Evolutionary conservation across 2,797 vertebrate species (phyloP).

Genomic region (Trachops cirrhosus): DNA sequence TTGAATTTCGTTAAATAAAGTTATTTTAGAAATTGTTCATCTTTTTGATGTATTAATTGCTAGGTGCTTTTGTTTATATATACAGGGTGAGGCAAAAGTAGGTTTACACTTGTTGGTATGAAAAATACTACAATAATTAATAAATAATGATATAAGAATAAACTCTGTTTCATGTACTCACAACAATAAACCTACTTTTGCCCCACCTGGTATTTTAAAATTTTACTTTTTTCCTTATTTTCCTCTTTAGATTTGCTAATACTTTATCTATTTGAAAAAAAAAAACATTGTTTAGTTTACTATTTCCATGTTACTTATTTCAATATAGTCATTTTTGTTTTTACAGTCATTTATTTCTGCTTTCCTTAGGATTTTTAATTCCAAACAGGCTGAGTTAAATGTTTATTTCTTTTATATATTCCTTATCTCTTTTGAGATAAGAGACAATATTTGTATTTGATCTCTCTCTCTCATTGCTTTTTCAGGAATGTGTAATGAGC

Average conservation of each 20-base stretch:
- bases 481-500: neutral
- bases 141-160: neutral
- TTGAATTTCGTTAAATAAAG: neutral
- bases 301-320: neutral
- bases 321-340: neutral
- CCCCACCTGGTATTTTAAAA: neutral
- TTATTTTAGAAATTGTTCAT: neutral
- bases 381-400: neutral
- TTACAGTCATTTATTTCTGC: neutral
- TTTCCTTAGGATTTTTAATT: neutral
- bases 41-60: neutral
- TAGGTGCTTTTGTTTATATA: neutral
- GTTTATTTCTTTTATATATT: neutral
- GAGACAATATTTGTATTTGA: neutral
- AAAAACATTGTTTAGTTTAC: neutral
- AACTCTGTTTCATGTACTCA: neutral
- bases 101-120: neutral
- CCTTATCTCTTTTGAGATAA: slow-evolving; percentile 15
- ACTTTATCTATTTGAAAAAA: neutral
- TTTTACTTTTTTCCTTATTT: neutral
- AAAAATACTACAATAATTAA: neutral
- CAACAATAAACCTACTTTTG: neutral
- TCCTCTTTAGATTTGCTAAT: neutral
- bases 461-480: neutral
- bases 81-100: neutral